Conservation (phyloP, 1,140 invertebrate genomes). For the Zophobas morio region DNA sequence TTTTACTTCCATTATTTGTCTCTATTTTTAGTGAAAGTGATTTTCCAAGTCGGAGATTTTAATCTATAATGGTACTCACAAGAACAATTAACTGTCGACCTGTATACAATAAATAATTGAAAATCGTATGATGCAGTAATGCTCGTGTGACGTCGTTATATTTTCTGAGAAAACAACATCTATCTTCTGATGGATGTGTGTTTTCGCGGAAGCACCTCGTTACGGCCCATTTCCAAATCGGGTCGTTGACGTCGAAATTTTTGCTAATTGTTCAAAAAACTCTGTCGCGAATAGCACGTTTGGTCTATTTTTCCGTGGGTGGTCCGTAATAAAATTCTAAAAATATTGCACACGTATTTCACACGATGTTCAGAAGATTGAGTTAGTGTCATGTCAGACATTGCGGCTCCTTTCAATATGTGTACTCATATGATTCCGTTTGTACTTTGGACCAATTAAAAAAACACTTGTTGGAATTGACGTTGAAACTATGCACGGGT, state of each 20-base stretch:
- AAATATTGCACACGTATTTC: background rate
- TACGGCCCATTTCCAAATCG: conserved; percentile 19
- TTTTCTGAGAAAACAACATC: background rate
- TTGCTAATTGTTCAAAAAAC: conserved; percentile 31
- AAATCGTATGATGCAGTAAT: background rate
- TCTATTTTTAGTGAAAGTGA: background rate
- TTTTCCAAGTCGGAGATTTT: conserved; percentile 25
- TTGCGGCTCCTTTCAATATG: conserved; percentile 20
- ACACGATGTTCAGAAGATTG: background rate
- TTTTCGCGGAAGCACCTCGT: conserved; percentile 22
- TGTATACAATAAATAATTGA: background rate
- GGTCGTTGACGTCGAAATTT: conserved; percentile 28
- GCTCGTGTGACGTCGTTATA: background rate
- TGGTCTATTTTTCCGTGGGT: conserved; percentile 2
- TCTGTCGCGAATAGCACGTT: conserved; percentile 9
- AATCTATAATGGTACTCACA: conserved; percentile 3
- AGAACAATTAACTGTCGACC: conserved; percentile 21
- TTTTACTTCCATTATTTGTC: conserved; percentile 14
- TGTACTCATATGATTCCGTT: conserved; percentile 38
- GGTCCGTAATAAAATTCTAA: background rate
- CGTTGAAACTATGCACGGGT: background rate
- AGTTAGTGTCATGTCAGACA: conserved; percentile 22
- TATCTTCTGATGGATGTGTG: background rate
- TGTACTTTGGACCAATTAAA: conserved; percentile 40
- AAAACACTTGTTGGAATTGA: conserved; percentile 21